phyloP scores from a whole-genome alignment of 2,113 vertebrate species.

The Oreochromis aureus region DNA sequence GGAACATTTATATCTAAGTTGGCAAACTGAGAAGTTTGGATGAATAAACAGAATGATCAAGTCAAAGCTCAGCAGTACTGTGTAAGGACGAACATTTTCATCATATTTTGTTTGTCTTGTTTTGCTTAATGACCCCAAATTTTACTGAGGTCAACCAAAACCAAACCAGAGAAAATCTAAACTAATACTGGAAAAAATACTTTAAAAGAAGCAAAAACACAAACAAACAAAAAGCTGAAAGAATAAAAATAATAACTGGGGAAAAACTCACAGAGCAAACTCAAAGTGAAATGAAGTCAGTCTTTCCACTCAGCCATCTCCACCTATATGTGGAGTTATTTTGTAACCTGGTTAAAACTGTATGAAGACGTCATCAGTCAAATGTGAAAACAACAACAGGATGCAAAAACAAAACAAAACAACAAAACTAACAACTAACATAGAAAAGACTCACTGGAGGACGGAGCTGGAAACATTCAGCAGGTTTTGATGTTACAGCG shows the following conservation, averaged over 20 bases:
- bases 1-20: neutral
- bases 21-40: neutral
- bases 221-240: neutral
- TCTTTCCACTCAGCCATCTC: neutral
- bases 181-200: neutral
- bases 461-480: accelerated
- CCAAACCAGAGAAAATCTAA: neutral
- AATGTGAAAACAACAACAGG: neutral
- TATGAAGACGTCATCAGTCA: accelerated
- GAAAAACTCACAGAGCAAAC: accelerated
- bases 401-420: neutral
- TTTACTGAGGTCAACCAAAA: neutral
- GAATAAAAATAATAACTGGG: neutral
- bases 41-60: neutral
- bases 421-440: neutral
- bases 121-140: neutral
- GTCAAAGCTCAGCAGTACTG: neutral
- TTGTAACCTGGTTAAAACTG: accelerated
- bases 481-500: neutral
- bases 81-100: accelerated
- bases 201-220: neutral
- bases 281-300: neutral
- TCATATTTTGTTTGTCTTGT: neutral
- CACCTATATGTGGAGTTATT: neutral
- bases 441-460: neutral